Evolutionary conservation across 2,888 invertebrate species (phyloP).

Genomic region (Liopterus haemorrhoidalis): DNA sequence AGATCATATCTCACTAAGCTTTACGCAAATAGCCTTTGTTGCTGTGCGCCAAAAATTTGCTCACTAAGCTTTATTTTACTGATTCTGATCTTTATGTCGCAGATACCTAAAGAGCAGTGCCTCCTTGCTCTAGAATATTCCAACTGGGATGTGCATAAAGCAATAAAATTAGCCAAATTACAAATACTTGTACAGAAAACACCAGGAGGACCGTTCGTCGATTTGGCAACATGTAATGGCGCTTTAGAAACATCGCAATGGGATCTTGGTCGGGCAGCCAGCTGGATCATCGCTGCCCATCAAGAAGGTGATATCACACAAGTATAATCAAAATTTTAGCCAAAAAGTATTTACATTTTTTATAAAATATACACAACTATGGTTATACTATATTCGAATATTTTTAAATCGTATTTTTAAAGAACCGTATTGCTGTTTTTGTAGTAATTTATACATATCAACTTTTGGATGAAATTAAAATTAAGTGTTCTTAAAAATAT

Average conservation of each 20-base stretch:
- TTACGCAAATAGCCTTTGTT: too few relatives aligned
- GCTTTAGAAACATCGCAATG: conserved; percentile 59
- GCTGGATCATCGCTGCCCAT: conserved; percentile 51
- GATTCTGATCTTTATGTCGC: too few relatives aligned
- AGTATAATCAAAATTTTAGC: conserved; percentile 23
- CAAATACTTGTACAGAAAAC: conserved; percentile 47
- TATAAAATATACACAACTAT: not conserved
- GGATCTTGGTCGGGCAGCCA: conserved; percentile 63
- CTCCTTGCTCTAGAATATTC: conserved; percentile 74
- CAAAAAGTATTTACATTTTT: conserved; percentile 2
- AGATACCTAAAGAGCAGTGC: conserved; percentile 71
- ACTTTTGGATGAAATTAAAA: too few relatives aligned
- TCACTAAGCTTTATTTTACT: conserved; percentile 11
- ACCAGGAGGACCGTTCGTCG: conserved; percentile 25
- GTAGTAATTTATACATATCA: too few relatives aligned
- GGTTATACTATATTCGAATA: conserved; percentile 3
- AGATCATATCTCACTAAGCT: too few relatives aligned
- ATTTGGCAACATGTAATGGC: conserved; percentile 44
- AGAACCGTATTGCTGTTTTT: not conserved
- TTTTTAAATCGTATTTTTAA: conserved; percentile 10
- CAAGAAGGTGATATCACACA: conserved; percentile 28
- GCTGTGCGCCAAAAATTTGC: too few relatives aligned
- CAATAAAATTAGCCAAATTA: conserved; percentile 74
- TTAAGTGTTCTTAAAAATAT: too few relatives aligned
- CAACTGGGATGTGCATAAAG: conserved; percentile 83